Conservation (phyloP, 1,140 invertebrate species). For the Cydia amplana region DNA sequence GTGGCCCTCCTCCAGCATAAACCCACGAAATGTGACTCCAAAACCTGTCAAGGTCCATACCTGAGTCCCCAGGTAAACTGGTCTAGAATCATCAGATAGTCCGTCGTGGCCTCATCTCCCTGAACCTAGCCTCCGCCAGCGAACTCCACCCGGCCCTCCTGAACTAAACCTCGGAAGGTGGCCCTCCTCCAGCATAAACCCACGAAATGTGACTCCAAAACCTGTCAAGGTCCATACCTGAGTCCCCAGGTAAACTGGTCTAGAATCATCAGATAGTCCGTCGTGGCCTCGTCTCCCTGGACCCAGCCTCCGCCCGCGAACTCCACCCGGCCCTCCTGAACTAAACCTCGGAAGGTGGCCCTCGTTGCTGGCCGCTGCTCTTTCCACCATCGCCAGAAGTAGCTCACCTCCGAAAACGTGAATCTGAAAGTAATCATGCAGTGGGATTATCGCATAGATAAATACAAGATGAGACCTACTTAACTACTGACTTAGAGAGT, state of each 20-base stretch:
- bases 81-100: slow-evolving; percentile 90
- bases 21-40: too few species aligned
- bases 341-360: slow-evolving; percentile 68
- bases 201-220: too few species aligned
- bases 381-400: slow-evolving; percentile 94
- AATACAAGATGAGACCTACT: too few species aligned
- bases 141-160: slow-evolving; percentile 87
- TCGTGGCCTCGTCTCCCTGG: slow-evolving; percentile 88
- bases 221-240: slow-evolving; percentile 59
- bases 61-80: slow-evolving; percentile 85
- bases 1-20: too few species aligned
- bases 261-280: slow-evolving; percentile 91
- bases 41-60: slow-evolving; percentile 50
- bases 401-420: slow-evolving; percentile 88
- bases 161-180: too few species aligned
- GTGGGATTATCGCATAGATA: not conserved
- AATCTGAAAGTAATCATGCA: slow-evolving; percentile 72
- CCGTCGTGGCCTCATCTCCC: slow-evolving; percentile 88
- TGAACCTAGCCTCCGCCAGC: slow-evolving; percentile 85
- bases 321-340: slow-evolving; percentile 84
- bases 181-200: slow-evolving; percentile 72
- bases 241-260: slow-evolving; percentile 88
- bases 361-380: slow-evolving; percentile 80
- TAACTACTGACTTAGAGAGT: too few species aligned
- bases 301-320: slow-evolving; percentile 86